phyloP scores from a whole-genome alignment of 2,888 invertebrate genomes.

The Philaethria dido region DNA sequence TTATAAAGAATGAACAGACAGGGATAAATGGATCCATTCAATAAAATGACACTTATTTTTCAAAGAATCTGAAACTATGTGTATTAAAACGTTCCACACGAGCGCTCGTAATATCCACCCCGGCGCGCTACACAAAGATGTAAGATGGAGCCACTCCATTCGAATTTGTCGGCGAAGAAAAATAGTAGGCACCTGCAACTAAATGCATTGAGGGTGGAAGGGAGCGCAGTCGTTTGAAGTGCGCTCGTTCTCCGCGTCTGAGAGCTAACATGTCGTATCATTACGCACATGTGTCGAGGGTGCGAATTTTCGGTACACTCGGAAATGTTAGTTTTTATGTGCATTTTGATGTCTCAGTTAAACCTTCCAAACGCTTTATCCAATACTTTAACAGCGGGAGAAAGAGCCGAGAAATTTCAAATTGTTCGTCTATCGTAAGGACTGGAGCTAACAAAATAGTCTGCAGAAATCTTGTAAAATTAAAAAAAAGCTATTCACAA shows the following conservation, averaged over 20 bases:
- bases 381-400: neutral
- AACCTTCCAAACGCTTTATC: constrained; percentile 8
- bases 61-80: constrained; percentile 50
- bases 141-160: constrained; percentile 61
- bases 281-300: constrained; percentile 71
- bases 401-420: neutral
- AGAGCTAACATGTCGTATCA: constrained; percentile 65
- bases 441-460: constrained; percentile 6
- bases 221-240: constrained; percentile 62
- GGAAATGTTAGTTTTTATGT: constrained; percentile 45
- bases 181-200: constrained; percentile 80
- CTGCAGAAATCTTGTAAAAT: constrained; percentile 32
- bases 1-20: neutral
- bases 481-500: constrained; percentile 31
- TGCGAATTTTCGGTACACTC: constrained; percentile 54
- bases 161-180: constrained; percentile 75
- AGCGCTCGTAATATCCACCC: constrained; percentile 49
- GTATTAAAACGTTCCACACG: constrained; percentile 53
- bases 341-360: constrained; percentile 37
- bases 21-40: constrained; percentile 38
- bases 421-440: neutral
- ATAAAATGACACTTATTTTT: constrained; percentile 52
- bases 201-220: constrained; percentile 67
- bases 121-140: constrained; percentile 53
- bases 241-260: constrained; percentile 70